Base-by-base conservation (phyloP, 1,140 invertebrate species). In the Paraescarpia echinospica region DNA sequence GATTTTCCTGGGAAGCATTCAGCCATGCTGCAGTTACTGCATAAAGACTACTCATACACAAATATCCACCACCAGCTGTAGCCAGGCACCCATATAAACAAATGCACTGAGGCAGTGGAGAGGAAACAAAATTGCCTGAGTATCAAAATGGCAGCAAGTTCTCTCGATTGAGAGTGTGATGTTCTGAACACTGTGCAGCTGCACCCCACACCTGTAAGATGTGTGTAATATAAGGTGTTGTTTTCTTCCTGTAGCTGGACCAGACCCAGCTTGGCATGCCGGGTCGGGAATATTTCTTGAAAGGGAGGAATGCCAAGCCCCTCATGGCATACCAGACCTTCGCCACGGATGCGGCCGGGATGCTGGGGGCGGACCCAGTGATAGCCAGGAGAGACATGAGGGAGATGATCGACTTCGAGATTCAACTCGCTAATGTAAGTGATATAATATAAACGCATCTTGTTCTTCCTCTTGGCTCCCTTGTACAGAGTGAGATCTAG, bases 371-470 rank as follows among this genome's bases (percentile, higher is more conserved):
- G 1, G 94, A 97, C 59, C 93, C 96, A 33, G 94, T 96, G 34
- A 96, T 96, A 48, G 97, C 98, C 0, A 96, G 96, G 89, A 94
- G 95, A 33, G 97, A 97, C 92, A 98, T 98, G 8, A 96, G 97
- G 8, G 97, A 98, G 93, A 96, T 99, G 5, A 97, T 99, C 34
- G 95, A 97, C 34, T 99, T 99, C 95, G 98, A 99, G 97, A 98
- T 97, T 6, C 96, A 97, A 93, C 95, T 98, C 48, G 98, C 98
- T 0, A 97, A 97, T 95, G 97, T 98, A 96, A 96, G 95, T 94
- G 27, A 91, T 77, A 31, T 77, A 31, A 18, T 2, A 5, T 77
- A 77, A 12, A 27, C 4, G 22, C 14, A 51, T 77, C 12, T 77
- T 18, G 22, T 77, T 18, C 27, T 77, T 77, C 22, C 14, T 31